phyloP scores from a whole-genome alignment of 2,888 invertebrate genomes.

The Drosophila quasianomalipes region DNA sequence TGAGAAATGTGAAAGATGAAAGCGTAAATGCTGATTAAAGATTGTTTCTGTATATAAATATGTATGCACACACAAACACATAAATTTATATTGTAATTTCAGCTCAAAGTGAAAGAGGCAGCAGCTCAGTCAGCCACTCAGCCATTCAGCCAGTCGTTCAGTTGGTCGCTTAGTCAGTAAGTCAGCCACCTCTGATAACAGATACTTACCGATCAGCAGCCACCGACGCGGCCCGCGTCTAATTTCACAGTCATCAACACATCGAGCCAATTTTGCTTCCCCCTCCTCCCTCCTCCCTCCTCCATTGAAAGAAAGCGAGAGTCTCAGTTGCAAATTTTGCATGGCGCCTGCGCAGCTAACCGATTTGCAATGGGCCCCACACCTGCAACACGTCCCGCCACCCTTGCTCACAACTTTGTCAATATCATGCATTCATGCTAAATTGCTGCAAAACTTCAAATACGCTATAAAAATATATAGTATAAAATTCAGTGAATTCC shows the following conservation, averaged over 20 bases:
- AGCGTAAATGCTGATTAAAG: slow-evolving; percentile 81
- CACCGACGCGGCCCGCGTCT: slow-evolving; percentile 44
- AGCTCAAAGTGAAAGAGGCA: slow-evolving; percentile 75
- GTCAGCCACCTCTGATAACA: slow-evolving; percentile 73
- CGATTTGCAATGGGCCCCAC: slow-evolving; percentile 28
- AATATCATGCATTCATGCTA: slow-evolving; percentile 40
- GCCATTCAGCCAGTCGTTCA: slow-evolving; percentile 43
- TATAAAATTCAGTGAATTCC: slow-evolving; percentile 17
- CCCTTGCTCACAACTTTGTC: slow-evolving; percentile 29
- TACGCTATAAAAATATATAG: not conserved
- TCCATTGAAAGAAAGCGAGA: slow-evolving; percentile 75
- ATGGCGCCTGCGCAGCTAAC: slow-evolving; percentile 39
- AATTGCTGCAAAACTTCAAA: slow-evolving; percentile 7
- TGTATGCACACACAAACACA: slow-evolving; percentile 7
- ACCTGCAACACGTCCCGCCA: not conserved
- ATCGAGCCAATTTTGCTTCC: slow-evolving; percentile 34
- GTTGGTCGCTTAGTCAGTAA: slow-evolving; percentile 60
- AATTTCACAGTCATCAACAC: slow-evolving; percentile 77
- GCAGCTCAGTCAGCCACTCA: slow-evolving; percentile 28
- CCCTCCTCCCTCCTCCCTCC: not conserved
- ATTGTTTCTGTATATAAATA: slow-evolving; percentile 74
- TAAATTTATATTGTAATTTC: slow-evolving; percentile 76
- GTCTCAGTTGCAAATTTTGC: slow-evolving; percentile 68
- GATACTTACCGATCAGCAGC: slow-evolving; percentile 42
- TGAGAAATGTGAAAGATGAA: slow-evolving; percentile 81